phyloP scores from a whole-genome alignment of 1,140 invertebrate species.

The Ceratoteleas bidentatus region DNA sequence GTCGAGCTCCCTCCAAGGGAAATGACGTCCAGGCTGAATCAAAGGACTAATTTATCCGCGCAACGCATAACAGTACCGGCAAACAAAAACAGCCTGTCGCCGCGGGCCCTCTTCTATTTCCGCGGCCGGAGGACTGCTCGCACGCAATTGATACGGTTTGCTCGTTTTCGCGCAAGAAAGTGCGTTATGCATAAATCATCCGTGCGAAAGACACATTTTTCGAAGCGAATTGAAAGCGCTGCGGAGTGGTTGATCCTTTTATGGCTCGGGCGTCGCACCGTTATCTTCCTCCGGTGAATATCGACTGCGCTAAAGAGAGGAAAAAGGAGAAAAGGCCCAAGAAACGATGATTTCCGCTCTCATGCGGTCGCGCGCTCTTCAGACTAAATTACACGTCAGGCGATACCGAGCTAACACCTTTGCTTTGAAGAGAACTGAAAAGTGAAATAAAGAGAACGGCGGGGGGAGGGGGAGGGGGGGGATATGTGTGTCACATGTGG shows the following conservation, averaged over 20 bases:
- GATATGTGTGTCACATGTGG: too few relatives aligned
- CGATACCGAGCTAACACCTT: neutral
- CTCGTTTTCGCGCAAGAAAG: slow-evolving; percentile 15
- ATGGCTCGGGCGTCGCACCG: slow-evolving; percentile 41
- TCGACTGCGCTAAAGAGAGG: slow-evolving; percentile 43
- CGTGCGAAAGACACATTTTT: slow-evolving; percentile 55
- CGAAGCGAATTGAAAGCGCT: slow-evolving; percentile 38
- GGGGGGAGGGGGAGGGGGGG: too few relatives aligned
- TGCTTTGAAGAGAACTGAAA: too few relatives aligned
- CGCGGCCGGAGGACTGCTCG: neutral
- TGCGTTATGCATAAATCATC: slow-evolving; percentile 49
- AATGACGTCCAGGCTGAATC: neutral
- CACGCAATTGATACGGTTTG: slow-evolving; percentile 23
- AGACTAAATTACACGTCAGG: slow-evolving; percentile 73
- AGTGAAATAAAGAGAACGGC: too few relatives aligned
- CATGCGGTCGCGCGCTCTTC: slow-evolving; percentile 70
- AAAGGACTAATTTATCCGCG: neutral
- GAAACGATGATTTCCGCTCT: slow-evolving; percentile 68
- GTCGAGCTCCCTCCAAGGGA: neutral
- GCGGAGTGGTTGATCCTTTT: slow-evolving; percentile 40
- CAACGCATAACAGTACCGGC: neutral
- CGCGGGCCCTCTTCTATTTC: neutral
- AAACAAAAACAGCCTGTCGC: neutral
- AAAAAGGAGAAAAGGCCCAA: slow-evolving; percentile 37
- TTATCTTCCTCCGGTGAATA: slow-evolving; percentile 46